Evolutionary conservation across 1,140 invertebrate genomes (phyloP), one percentile per base, ranked within the genome.

Genomic region (Tetramorium simillimum): DNA sequence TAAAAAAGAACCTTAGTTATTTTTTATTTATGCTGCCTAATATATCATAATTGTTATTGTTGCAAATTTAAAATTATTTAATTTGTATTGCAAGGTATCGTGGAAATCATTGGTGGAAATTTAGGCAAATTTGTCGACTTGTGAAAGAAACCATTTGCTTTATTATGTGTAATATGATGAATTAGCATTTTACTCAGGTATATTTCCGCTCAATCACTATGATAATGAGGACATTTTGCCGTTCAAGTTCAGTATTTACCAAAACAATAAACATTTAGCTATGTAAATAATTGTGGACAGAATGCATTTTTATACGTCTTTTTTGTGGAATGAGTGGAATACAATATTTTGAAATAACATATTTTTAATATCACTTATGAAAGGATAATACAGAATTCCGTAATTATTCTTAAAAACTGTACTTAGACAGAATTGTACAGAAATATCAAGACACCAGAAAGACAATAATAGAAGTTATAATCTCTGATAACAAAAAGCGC

Each of bases 401-500:
- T 72, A 87, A 85, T 33, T 89, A 84, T 60, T 77, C 69, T 70
- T 73, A 85, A 80, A 49, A 89, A 77, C 62, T 90, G 89, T 88
- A 88, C 86, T 90, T 90, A 90, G 67, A 46, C 81, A 28, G n/a
- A n/a, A 62, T 18, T 21, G 28, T 75, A 60, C 14, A 49, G 58
- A 70, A 56, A 14, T 0, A 70, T 21, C 3, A 69, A 81, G 18
- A 53, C 37, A n/a, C 10, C 24, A 24, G n/a, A 21, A 33, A 51
- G n/a, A 43, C 10, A 40, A 63, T 53, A 37, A 40, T n/a, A 28
- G 1, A 81, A 43, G 0, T 56, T 56, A 56, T 40, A 40, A 53
- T n/a, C 9, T 69, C 21, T 24, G 77, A 53, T 56, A 62, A 63
- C 21, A 28, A 4, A 80, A 60, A 28, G 7, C 14, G 0, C 2